These are phyloP conservation scores for Ligdia adustata DNA, from an alignment of 2,888 invertebrate genomes.

Conservation along the genomic window DNA sequence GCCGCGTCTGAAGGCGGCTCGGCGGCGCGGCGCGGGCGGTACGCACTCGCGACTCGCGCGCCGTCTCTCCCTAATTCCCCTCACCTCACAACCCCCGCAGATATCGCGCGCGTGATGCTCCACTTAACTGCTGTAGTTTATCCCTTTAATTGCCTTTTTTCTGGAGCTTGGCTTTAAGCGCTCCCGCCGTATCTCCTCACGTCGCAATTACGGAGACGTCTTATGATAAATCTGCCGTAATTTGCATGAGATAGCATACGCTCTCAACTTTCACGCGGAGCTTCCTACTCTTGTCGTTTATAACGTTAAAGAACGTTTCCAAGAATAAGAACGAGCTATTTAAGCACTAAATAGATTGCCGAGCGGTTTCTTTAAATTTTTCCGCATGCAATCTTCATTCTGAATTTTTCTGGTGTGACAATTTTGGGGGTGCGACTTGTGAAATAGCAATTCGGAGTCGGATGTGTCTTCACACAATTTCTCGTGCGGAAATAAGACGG, in stretches of 20 bases:
- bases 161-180: slow-evolving; percentile 77
- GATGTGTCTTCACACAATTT: slow-evolving; percentile 70
- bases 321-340: slow-evolving; percentile 81
- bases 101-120: slow-evolving; percentile 74
- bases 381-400: slow-evolving; percentile 45
- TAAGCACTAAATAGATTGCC: slow-evolving; percentile 77
- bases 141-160: slow-evolving; percentile 84
- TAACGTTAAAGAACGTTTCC: slow-evolving; percentile 80
- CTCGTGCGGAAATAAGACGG: slow-evolving; percentile 74
- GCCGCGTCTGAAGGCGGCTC: slow-evolving; percentile 62
- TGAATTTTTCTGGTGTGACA: slow-evolving; percentile 43
- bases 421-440: slow-evolving; percentile 55
- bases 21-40: slow-evolving; percentile 48
- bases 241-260: slow-evolving; percentile 85
- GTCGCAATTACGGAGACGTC: slow-evolving; percentile 83
- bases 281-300: slow-evolving; percentile 81
- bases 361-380: slow-evolving; percentile 53
- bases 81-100: slow-evolving; percentile 51
- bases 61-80: slow-evolving; percentile 40
- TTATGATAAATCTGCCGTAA: slow-evolving; percentile 84
- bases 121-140: slow-evolving; percentile 79
- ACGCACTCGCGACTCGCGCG: slow-evolving; percentile 53
- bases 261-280: slow-evolving; percentile 82
- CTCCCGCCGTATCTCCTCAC: slow-evolving; percentile 81
- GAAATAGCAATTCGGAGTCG: slow-evolving; percentile 67